Conservation (phyloP, 2,113 vertebrate genomes). For the Myrmecobius fasciatus region DNA sequence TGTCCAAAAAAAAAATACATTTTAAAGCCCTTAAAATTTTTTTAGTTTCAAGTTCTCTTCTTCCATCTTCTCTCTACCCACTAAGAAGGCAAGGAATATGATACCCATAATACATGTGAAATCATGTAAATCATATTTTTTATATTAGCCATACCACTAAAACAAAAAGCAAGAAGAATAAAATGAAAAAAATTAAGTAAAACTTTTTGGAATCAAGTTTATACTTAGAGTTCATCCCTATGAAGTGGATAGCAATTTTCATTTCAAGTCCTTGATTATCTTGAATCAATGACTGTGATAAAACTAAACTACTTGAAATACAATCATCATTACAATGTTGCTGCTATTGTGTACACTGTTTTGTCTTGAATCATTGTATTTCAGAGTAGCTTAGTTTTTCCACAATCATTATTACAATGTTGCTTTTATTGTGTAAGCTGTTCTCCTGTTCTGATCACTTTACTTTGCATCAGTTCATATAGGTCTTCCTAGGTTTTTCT, state of each 20-base stretch:
- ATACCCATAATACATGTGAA: background rate
- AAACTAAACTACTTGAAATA: no score
- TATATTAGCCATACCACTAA: background rate
- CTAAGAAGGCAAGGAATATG: background rate
- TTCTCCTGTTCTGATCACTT: background rate
- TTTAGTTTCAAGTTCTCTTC: background rate
- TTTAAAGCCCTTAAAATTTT: background rate
- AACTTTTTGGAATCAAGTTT: background rate
- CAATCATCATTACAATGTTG: no score
- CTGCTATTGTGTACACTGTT: no score
- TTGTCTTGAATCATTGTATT: background rate
- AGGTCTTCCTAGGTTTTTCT: background rate
- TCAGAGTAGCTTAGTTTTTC: background rate
- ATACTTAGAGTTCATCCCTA: background rate
- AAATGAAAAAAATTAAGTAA: background rate
- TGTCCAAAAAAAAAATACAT: no score
- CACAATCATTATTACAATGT: background rate
- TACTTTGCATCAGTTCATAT: background rate
- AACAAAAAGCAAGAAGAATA: background rate
- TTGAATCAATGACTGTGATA: no score
- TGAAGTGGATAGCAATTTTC: background rate
- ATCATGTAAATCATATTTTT: background rate
- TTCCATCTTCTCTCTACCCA: no score
- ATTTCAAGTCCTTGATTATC: background rate
- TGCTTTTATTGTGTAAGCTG: background rate